Conservation (phyloP, 2,113 vertebrate genomes). For the Podarcis cretensis region DNA sequence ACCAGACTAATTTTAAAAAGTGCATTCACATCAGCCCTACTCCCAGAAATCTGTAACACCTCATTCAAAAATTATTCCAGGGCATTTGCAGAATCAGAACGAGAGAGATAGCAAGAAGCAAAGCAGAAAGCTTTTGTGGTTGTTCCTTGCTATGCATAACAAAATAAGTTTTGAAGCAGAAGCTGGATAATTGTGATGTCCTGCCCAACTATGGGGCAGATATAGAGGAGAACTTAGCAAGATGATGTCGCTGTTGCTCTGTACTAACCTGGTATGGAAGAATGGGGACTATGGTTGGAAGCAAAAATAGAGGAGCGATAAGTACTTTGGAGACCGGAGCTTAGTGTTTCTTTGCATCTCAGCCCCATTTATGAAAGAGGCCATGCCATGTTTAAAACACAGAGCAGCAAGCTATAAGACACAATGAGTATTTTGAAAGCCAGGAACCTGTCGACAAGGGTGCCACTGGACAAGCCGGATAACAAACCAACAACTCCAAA, state of each 20-base stretch:
- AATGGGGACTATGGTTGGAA: background rate
- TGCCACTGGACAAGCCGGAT: no score
- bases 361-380: background rate
- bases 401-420: background rate
- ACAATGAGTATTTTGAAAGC: background rate
- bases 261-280: no score
- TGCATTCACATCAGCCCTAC: background rate
- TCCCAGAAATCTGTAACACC: background rate
- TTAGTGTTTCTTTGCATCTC: background rate
- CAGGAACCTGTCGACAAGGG: background rate
- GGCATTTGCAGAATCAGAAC: constrained; percentile 31
- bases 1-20: background rate
- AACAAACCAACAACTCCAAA: background rate
- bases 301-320: background rate
- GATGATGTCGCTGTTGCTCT: background rate
- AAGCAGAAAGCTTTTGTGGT: background rate
- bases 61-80: constrained; percentile 1
- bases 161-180: background rate
- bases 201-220: background rate
- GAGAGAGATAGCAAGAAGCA: constrained; percentile 29
- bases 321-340: background rate
- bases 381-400: no score
- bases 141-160: background rate
- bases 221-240: background rate
- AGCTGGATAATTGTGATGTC: background rate